These are phyloP conservation scores for Sphaeramia orbicularis DNA, from an alignment of 2,797 vertebrate genomes.

Conservation along the genomic window DNA sequence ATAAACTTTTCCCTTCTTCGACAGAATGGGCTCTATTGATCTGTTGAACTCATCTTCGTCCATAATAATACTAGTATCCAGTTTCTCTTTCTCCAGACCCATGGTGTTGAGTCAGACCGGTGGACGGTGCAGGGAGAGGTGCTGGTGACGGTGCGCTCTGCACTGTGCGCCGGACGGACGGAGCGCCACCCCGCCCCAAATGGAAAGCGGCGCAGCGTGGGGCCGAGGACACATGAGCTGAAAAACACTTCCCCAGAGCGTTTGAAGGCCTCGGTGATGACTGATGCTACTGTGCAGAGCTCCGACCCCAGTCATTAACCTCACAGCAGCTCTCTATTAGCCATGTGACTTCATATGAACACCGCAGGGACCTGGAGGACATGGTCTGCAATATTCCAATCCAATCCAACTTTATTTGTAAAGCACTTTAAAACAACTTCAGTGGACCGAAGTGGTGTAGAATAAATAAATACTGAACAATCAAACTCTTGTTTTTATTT, in stretches of 20 bases:
- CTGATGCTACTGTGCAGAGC: slow-evolving; percentile 48
- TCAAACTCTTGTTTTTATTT: no score
- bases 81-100: slow-evolving; percentile 91
- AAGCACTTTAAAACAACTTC: no score
- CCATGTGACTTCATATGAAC: no score
- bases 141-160: slow-evolving; percentile 48
- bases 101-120: slow-evolving; percentile 68
- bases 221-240: slow-evolving; percentile 51
- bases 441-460: no score
- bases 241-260: slow-evolving; percentile 36
- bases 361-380: no score
- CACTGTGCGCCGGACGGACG: slow-evolving; percentile 47
- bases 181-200: slow-evolving; percentile 71
- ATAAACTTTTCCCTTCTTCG: slow-evolving; percentile 76
- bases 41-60: slow-evolving; percentile 83
- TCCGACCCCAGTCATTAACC: no score
- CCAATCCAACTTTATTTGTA: no score
- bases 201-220: slow-evolving; percentile 57
- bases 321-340: no score
- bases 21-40: slow-evolving; percentile 83
- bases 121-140: slow-evolving; percentile 31
- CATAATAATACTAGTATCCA: slow-evolving; percentile 90
- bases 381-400: no score
- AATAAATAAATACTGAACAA: no score
- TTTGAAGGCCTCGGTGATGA: slow-evolving; percentile 32